Conservation (phyloP, 2,797 vertebrate genomes). For the Sebastiscus tertius region DNA sequence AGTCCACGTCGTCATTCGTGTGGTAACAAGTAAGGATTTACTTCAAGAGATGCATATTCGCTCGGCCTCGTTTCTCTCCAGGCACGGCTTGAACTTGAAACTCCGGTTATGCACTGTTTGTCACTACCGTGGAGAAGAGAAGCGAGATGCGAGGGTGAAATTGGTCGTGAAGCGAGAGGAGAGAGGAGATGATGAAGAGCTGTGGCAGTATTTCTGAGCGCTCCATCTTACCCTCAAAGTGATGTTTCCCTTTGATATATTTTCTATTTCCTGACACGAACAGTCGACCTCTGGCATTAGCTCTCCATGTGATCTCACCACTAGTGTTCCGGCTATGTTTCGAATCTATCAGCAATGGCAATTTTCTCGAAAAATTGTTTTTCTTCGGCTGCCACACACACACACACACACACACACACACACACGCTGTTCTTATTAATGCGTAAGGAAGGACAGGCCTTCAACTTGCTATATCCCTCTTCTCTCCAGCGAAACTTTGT, state of each 20-base stretch:
- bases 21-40: not conserved
- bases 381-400: not conserved
- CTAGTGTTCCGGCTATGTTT: slow-evolving; percentile 29
- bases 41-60: slow-evolving; percentile 11
- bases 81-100: slow-evolving; percentile 25
- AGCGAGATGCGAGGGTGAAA: slow-evolving; percentile 56
- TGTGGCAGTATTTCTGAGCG: slow-evolving; percentile 47
- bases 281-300: slow-evolving; percentile 48
- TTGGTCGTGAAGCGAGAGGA: slow-evolving; percentile 45
- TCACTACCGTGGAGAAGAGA: slow-evolving; percentile 38
- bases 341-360: not conserved
- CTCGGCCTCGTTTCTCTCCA: slow-evolving; percentile 23
- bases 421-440: not conserved
- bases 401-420: not conserved
- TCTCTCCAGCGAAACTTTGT: not conserved
- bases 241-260: slow-evolving; percentile 54
- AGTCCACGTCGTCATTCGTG: not conserved
- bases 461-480: not conserved
- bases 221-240: slow-evolving; percentile 46
- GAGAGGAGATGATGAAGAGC: slow-evolving; percentile 52
- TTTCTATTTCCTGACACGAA: slow-evolving; percentile 45
- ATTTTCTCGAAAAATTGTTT: slow-evolving; percentile 13
- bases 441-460: not conserved
- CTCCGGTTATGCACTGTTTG: slow-evolving; percentile 40
- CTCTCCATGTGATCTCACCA: slow-evolving; percentile 38